Base-by-base conservation (phyloP, 2,888 invertebrate genomes). In the Amblyjoppa proteus region DNA sequence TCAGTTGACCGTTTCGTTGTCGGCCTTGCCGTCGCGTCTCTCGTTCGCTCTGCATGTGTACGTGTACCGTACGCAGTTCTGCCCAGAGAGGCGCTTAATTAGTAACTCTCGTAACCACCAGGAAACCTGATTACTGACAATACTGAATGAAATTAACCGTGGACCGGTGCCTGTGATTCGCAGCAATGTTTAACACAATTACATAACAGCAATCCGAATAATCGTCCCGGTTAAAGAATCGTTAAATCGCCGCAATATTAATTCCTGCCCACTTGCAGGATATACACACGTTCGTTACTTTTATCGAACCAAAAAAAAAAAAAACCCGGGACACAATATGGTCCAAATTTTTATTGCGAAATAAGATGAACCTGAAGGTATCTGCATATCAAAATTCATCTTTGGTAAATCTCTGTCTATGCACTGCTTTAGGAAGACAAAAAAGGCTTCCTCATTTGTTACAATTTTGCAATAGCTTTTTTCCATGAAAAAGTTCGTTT, bases 91-190 rank as follows among this genome's bases (percentile, higher is more conserved):
- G 61, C 53, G 71, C 45, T 76, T 82, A 76, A 82, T 82, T 77
- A 82, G 76, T 64, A 82, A 76, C 56, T 82, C 82, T 76, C 71
- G 76, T 13, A 71, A 38, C 56, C 53, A 76, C 70, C 76, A 77
- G 41, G 41, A 41, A 82, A 82, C 45, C 45, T 82, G 71, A 82
- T 82, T 82, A 77, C 64, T 71, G 64, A 38, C 45, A 53, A 71
- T 61, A 76, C 70, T 77, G 77, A 77, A 82, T 77, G 73, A 56
- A 45, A 82, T 82, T 77, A 77, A 80, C 38, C 56, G 41, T 53
- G 28, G 41, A n/a, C 66, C 66, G 38, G 49, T 20, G 31, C 25
- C 70, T 45, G 66, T 53, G 49, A 80, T 73, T 73, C n/a, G 41
- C 34, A 9, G 28, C 25, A 16, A 28, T 51, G 34, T 73, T 31